phyloP scores from a whole-genome alignment of 2,113 vertebrate species.

The Esox niger region DNA sequence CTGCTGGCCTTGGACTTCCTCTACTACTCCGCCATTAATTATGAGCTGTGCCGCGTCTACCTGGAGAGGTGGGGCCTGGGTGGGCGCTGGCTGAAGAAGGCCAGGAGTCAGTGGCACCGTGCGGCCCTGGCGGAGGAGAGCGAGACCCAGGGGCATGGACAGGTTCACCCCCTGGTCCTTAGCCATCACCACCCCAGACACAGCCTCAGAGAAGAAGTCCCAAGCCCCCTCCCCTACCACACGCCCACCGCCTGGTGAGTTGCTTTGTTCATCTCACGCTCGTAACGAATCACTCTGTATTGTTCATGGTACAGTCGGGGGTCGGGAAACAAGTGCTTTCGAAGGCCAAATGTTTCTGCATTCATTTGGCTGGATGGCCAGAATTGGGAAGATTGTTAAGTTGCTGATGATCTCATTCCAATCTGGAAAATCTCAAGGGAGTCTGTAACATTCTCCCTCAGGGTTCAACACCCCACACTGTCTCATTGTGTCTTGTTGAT shows the following conservation, averaged over 20 bases:
- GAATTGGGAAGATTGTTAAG: slow-evolving; percentile 19
- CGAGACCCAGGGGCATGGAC: slow-evolving; percentile 35
- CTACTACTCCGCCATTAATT: slow-evolving; percentile 98
- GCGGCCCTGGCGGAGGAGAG: slow-evolving; percentile 64
- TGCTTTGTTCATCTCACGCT: neutral
- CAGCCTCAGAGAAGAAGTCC: slow-evolving; percentile 78
- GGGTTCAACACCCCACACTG: too few species aligned
- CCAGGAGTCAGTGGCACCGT: slow-evolving; percentile 81
- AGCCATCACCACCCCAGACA: slow-evolving; percentile 75
- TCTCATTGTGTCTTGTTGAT: slow-evolving; percentile 8
- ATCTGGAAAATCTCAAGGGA: neutral
- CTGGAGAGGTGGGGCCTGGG: slow-evolving; percentile 90
- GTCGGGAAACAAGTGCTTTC: neutral
- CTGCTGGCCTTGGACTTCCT: slow-evolving; percentile 92
- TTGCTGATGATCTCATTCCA: slow-evolving; percentile 18
- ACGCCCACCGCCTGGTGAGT: slow-evolving; percentile 92
- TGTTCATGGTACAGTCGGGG: neutral
- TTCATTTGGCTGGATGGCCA: neutral
- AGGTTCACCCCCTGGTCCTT: slow-evolving; percentile 46
- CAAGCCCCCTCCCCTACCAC: slow-evolving; percentile 86
- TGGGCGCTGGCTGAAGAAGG: slow-evolving; percentile 89
- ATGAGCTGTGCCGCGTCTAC: slow-evolving; percentile 91
- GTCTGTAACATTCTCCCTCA: neutral
- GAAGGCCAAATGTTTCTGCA: neutral
- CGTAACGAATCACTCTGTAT: neutral